phyloP scores from a whole-genome alignment of 2,113 vertebrate genomes.

The Cephalopterus ornatus region DNA sequence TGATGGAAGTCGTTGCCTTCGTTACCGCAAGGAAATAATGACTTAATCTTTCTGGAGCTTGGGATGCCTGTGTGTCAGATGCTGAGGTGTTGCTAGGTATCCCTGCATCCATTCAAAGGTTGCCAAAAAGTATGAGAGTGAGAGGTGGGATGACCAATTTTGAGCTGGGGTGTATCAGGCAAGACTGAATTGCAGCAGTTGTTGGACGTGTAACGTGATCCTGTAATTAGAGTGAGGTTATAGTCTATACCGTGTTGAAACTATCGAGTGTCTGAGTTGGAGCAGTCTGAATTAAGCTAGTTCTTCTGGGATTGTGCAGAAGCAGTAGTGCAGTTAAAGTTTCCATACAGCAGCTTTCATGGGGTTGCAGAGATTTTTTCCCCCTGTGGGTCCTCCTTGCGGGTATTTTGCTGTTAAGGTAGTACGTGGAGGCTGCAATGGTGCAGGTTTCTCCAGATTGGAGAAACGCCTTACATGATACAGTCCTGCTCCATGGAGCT shows the following conservation, averaged over 20 bases:
- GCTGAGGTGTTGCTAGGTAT: neutral
- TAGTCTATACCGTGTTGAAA: slow-evolving; percentile 40
- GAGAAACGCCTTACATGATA: neutral
- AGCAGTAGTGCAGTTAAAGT: neutral
- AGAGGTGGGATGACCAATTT: slow-evolving; percentile 32
- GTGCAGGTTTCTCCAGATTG: neutral
- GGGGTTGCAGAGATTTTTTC: neutral
- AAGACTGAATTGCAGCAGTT: slow-evolving; percentile 64
- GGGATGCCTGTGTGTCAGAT: neutral
- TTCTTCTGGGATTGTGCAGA: slow-evolving; percentile 6
- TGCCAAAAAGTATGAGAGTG: neutral
- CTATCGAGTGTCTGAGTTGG: slow-evolving; percentile 55
- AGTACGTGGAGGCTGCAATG: neutral
- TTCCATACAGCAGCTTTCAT: neutral
- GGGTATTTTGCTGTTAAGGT: neutral
- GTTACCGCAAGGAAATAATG: neutral
- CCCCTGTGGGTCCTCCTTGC: neutral
- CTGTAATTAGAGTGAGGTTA: slow-evolving; percentile 71
- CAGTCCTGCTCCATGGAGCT: neutral
- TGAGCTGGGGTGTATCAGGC: slow-evolving; percentile 15
- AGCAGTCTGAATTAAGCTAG: neutral
- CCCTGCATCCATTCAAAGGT: neutral
- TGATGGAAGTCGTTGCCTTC: neutral
- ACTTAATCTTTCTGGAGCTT: neutral
- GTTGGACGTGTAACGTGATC: slow-evolving; percentile 67